Percentiles rank a stretch among this genome's conserved stretches.
Evolutionary conservation across 2,797 vertebrate genomes (phyloP).

Genomic region (Tiaroga cobitis): DNA sequence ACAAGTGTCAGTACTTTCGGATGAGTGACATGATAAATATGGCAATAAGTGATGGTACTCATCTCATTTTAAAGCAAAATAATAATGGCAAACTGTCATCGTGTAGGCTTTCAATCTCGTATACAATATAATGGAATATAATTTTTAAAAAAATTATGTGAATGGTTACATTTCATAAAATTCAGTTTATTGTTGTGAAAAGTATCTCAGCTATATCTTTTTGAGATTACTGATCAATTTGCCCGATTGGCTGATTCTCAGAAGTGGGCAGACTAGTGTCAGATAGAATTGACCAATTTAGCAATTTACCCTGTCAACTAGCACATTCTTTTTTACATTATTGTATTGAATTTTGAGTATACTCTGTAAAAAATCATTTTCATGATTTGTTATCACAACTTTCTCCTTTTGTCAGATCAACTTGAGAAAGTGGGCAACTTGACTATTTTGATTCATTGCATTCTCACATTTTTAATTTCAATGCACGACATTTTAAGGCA

Average conservation of each 20-base stretch:
- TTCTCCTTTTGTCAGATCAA: no score
- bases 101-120: conserved; percentile 1
- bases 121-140: conserved; percentile 5
- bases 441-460: no score
- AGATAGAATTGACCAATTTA: no score
- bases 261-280: neutral
- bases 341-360: neutral
- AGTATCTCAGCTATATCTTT: neutral
- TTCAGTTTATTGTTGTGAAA: neutral
- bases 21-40: conserved; percentile 58
- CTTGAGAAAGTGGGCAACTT: no score
- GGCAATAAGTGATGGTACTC: conserved; percentile 20
- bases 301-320: neutral
- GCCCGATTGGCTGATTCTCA: neutral
- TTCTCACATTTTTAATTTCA: no score
- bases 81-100: conserved; percentile 10
- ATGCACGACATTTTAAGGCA: no score
- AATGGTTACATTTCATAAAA: neutral
- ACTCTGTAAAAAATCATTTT: no score
- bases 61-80: conserved; percentile 28
- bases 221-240: neutral
- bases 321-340: neutral
- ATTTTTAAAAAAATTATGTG: neutral
- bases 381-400: no score
- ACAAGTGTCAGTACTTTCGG: conserved; percentile 47